phyloP scores from a whole-genome alignment of 1,140 invertebrate species.

The Anthonomus grandis region DNA sequence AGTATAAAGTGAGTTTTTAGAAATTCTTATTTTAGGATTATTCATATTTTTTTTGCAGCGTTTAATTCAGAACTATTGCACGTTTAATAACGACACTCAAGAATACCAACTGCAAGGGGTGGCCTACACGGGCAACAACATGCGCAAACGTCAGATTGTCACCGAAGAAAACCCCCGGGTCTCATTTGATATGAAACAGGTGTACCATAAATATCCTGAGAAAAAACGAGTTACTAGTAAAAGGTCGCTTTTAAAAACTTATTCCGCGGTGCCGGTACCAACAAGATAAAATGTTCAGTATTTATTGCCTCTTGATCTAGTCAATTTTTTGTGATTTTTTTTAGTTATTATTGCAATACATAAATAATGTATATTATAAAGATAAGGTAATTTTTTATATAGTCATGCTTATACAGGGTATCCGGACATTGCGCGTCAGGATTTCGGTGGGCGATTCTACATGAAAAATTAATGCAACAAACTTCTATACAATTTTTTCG shows the following conservation, averaged over 20 bases:
- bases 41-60: conserved; percentile 54
- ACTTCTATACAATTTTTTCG: too few relatives aligned
- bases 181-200: conserved; percentile 40
- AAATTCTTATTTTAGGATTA: background rate
- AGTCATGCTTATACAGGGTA: too few relatives aligned
- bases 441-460: too few relatives aligned
- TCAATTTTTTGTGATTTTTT: too few relatives aligned
- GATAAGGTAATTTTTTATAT: too few relatives aligned
- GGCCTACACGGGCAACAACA: conserved; percentile 98
- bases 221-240: conserved; percentile 34
- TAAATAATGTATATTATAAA: too few relatives aligned
- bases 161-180: conserved; percentile 29
- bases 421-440: too few relatives aligned
- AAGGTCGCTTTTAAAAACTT: conserved; percentile 26
- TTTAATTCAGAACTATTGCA: conserved; percentile 87
- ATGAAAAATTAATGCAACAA: too few relatives aligned
- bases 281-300: too few relatives aligned
- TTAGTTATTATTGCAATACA: too few relatives aligned
- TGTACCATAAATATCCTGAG: conserved; percentile 43
- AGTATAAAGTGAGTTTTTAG: conserved; percentile 61
- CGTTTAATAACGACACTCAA: conserved; percentile 97
- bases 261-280: conserved; percentile 32
- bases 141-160: conserved; percentile 65
- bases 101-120: conserved; percentile 98
- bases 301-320: too few relatives aligned